Evolutionary conservation across 2,888 invertebrate species (phyloP).

Genomic region (Drosophila bunnanda): DNA sequence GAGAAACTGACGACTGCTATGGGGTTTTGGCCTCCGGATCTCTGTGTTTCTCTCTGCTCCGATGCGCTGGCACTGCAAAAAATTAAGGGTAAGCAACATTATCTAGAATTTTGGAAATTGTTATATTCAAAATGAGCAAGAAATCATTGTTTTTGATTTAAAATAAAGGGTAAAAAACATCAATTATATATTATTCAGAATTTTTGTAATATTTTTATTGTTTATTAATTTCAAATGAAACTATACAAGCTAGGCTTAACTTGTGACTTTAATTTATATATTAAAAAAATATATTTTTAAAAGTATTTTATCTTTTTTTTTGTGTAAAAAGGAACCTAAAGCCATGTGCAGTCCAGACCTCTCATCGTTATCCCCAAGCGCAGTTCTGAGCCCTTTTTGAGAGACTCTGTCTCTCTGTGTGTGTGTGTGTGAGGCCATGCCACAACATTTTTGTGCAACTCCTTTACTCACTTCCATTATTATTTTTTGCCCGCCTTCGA

Average conservation of each 20-base stretch:
- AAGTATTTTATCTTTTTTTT: not conserved
- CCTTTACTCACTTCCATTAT: constrained; percentile 15
- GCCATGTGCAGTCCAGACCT: constrained; percentile 17
- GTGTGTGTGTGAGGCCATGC: too few species aligned
- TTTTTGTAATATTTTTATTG: too few species aligned
- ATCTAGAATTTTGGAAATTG: not conserved
- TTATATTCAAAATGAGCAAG: not conserved
- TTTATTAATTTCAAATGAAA: too few species aligned
- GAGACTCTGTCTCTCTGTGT: constrained; percentile 33
- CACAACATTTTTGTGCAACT: constrained; percentile 33
- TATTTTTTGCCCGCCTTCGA: constrained; percentile 8
- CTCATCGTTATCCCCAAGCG: constrained; percentile 25
- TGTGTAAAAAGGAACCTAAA: not conserved
- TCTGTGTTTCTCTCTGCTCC: constrained; percentile 12
- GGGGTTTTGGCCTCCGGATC: constrained; percentile 19
- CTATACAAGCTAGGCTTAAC: rapidly evolving
- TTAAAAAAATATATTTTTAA: too few species aligned
- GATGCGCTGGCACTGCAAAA: constrained; percentile 16
- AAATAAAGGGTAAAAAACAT: too few species aligned
- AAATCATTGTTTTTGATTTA: not conserved
- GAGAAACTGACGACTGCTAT: constrained; percentile 50
- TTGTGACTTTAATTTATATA: too few species aligned
- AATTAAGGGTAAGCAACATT: not conserved
- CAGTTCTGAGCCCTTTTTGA: constrained; percentile 29
- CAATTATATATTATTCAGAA: too few species aligned